Percentiles rank a stretch among this genome's conserved stretches.
These are phyloP conservation scores for Sinonovacula constricta DNA, from an alignment of 1,140 invertebrate species.

Conservation along the genomic window DNA sequence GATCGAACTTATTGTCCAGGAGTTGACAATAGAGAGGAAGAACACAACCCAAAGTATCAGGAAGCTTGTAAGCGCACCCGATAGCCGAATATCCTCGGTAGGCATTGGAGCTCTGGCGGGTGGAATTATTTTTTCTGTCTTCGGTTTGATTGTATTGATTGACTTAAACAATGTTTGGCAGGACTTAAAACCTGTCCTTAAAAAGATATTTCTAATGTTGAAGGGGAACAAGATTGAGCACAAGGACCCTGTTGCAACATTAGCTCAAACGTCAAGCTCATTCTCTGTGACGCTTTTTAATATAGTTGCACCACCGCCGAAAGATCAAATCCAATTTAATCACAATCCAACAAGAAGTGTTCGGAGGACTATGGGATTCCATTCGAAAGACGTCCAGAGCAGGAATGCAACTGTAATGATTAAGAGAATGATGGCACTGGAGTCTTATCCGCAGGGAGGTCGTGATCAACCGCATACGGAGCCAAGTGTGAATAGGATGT, in stretches of 20 bases:
- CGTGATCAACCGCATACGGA: background rate
- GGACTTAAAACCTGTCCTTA: background rate
- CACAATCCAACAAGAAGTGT: background rate
- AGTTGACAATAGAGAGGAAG: conserved; percentile 16
- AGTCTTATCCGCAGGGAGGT: background rate
- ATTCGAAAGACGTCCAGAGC: background rate
- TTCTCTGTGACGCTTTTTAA: background rate
- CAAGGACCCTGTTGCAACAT: background rate
- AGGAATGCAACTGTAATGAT: background rate
- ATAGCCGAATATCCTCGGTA: background rate
- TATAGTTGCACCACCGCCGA: background rate
- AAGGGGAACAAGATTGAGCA: background rate
- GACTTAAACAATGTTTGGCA: conserved; percentile 6
- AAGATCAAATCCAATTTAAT: too few species aligned
- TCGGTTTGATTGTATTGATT: conserved; percentile 4
- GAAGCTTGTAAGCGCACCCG: conserved; percentile 14
- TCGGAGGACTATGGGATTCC: background rate
- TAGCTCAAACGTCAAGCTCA: background rate
- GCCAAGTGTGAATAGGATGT: background rate
- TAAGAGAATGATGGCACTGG: background rate
- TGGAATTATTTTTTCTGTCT: conserved; percentile 8
- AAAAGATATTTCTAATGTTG: background rate
- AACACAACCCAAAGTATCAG: background rate
- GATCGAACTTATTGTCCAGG: conserved; percentile 16
- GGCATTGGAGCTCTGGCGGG: conserved; percentile 13